These are phyloP conservation scores for Mastigias papua DNA, from an alignment of 30 jellyfish, hydroid and myxozoan genomes.

Conservation along the genomic window DNA sequence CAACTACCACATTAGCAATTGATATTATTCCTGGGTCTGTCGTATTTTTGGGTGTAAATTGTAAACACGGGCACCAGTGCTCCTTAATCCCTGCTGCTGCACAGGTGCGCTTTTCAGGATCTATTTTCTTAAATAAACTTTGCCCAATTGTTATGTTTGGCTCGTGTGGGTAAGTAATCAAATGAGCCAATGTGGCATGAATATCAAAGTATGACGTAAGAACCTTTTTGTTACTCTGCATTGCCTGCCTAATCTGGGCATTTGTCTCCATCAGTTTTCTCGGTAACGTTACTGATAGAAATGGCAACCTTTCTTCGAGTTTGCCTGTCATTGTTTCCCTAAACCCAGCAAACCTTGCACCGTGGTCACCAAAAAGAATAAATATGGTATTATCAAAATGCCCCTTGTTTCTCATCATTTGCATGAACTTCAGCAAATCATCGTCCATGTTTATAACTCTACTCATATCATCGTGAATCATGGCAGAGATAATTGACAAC, in stretches of 20 bases:
- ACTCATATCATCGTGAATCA: constrained; percentile 58
- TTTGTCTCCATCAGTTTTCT: not conserved
- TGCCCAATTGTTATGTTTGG: constrained; percentile 58
- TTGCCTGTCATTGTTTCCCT: constrained; percentile 84
- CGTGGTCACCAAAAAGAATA: constrained; percentile 87
- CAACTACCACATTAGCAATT: constrained; percentile 67
- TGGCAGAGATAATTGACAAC: constrained; percentile 51
- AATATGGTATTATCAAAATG: constrained; percentile 56
- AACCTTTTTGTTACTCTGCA: constrained; percentile 63
- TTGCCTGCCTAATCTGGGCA: constrained; percentile 30
- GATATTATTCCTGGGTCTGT: not conserved
- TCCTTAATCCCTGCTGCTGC: constrained; percentile 80
- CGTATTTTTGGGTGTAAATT: not conserved
- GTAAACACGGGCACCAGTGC: constrained; percentile 90
- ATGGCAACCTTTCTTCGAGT: constrained; percentile 91
- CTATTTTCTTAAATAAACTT: constrained; percentile 65
- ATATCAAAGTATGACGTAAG: constrained; percentile 86
- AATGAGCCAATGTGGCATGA: constrained; percentile 71
- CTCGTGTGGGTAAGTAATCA: constrained; percentile 42
- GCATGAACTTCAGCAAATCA: constrained; percentile 42
- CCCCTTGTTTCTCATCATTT: constrained; percentile 17
- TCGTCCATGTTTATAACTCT: constrained; percentile 40
- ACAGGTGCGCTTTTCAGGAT: constrained; percentile 70
- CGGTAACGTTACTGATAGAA: constrained; percentile 73
- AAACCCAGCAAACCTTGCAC: constrained; percentile 76